These are phyloP conservation scores for Cassiopea andromeda DNA, from an alignment of 30 jellyfish, hydroid and myxozoan genomes.

Conservation along the genomic window DNA sequence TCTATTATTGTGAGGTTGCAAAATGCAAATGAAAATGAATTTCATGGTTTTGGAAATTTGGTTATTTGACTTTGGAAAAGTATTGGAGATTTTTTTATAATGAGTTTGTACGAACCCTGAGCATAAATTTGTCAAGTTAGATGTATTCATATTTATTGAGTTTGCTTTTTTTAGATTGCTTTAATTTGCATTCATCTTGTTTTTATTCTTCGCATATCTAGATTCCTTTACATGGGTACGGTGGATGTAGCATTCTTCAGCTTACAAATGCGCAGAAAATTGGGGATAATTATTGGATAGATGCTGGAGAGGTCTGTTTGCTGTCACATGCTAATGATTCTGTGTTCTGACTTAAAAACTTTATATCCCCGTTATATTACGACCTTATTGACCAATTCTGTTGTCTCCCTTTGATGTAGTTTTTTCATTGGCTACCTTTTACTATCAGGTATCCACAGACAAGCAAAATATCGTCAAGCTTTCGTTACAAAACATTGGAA, in stretches of 20 bases:
- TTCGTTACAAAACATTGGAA: conserved; percentile 76
- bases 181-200: neutral
- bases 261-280: conserved; percentile 58
- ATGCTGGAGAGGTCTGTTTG: conserved; percentile 60
- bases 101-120: no score
- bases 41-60: no score
- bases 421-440: neutral
- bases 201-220: neutral
- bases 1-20: no score
- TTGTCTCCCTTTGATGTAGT: neutral
- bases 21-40: no score
- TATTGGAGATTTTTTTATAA: no score
- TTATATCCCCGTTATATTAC: neutral
- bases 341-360: neutral
- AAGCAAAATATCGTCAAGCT: conserved; percentile 57
- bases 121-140: no score
- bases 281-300: conserved; percentile 64
- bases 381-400: no score
- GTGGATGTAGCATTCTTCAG: conserved; percentile 60
- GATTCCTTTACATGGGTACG: conserved; percentile 76
- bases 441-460: conserved; percentile 49
- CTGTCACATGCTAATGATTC: neutral
- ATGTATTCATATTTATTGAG: no score
- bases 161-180: no score
- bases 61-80: no score